phyloP scores from a whole-genome alignment of 1,140 invertebrate genomes.

The Drosophila suzukii region DNA sequence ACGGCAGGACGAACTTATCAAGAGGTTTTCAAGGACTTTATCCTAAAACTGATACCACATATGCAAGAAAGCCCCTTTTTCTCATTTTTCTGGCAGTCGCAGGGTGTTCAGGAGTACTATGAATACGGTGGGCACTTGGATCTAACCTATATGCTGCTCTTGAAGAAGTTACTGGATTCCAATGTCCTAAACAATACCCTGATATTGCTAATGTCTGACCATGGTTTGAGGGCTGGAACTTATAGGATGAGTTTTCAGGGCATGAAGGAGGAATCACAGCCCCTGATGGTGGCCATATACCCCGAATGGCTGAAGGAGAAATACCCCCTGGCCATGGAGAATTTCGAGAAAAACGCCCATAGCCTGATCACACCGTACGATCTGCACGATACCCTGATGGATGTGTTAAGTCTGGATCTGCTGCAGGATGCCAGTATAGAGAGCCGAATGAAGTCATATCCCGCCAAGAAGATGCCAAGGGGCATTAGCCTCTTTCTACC shows the following conservation, averaged over 20 bases:
- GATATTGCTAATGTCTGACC: slow-evolving; percentile 94
- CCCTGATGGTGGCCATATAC: slow-evolving; percentile 91
- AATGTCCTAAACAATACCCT: slow-evolving; percentile 88
- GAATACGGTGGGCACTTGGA: slow-evolving; percentile 34
- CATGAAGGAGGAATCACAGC: slow-evolving; percentile 93
- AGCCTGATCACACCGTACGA: slow-evolving; percentile 92
- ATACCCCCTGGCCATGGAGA: slow-evolving; percentile 87
- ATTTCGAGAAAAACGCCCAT: slow-evolving; percentile 89
- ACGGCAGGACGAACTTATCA: slow-evolving; percentile 32
- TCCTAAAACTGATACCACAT: slow-evolving; percentile 35
- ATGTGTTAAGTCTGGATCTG: slow-evolving; percentile 85
- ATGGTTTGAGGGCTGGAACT: slow-evolving; percentile 93
- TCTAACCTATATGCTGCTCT: slow-evolving; percentile 20
- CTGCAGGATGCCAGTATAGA: slow-evolving; percentile 60
- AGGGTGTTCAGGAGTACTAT: slow-evolving; percentile 58
- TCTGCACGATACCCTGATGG: slow-evolving; percentile 88
- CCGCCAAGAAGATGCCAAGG: slow-evolving; percentile 62
- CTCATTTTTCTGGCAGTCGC: slow-evolving; percentile 59
- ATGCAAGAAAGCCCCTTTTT: slow-evolving; percentile 23
- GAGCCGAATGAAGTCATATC: slow-evolving; percentile 14
- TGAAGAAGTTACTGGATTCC: slow-evolving; percentile 4
- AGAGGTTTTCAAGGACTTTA: slow-evolving; percentile 40
- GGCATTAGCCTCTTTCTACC: slow-evolving; percentile 91
- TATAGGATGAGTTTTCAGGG: slow-evolving; percentile 89
- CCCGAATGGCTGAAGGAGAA: slow-evolving; percentile 89